Conservation (phyloP, 2,888 invertebrate genomes). For the Sphaerophoria rueppellii region DNA sequence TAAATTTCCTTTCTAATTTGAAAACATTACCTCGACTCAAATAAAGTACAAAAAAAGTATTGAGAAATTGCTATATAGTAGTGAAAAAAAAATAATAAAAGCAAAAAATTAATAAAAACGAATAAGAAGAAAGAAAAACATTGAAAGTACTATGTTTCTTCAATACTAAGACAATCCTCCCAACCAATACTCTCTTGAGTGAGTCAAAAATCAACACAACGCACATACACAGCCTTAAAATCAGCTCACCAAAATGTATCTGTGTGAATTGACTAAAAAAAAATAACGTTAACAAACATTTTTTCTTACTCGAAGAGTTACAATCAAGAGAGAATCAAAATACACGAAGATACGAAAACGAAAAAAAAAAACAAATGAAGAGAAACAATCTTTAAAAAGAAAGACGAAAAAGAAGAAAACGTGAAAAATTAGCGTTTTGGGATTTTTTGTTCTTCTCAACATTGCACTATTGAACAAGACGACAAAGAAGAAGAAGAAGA, state of each 20-base stretch:
- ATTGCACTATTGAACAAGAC: neutral
- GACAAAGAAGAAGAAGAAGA: slow-evolving; percentile 73
- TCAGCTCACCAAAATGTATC: slow-evolving; percentile 21
- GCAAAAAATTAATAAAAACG: neutral
- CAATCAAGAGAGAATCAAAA: slow-evolving; percentile 55
- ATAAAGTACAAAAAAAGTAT: slow-evolving; percentile 46
- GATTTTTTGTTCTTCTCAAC: slow-evolving; percentile 20
- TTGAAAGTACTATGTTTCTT: slow-evolving; percentile 31
- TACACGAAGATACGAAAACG: slow-evolving; percentile 32
- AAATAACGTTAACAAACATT: slow-evolving; percentile 15
- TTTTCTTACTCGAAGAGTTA: slow-evolving; percentile 42
- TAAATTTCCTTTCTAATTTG: slow-evolving; percentile 68
- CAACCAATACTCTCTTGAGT: neutral
- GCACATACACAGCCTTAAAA: neutral
- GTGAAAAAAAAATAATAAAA: slow-evolving; percentile 31
- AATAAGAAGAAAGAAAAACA: slow-evolving; percentile 39
- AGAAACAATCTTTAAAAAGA: slow-evolving; percentile 55
- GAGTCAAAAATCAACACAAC: slow-evolving; percentile 23
- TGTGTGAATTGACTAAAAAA: slow-evolving; percentile 42
- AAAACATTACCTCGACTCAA: slow-evolving; percentile 49
- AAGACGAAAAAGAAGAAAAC: slow-evolving; percentile 43
- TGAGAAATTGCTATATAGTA: slow-evolving; percentile 51
- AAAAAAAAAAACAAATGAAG: slow-evolving; percentile 55
- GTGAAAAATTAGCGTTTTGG: slow-evolving; percentile 65
- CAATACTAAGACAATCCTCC: slow-evolving; percentile 18